Conservation (phyloP, 2,888 invertebrate genomes). For the Exephanes ischioxanthus region DNA sequence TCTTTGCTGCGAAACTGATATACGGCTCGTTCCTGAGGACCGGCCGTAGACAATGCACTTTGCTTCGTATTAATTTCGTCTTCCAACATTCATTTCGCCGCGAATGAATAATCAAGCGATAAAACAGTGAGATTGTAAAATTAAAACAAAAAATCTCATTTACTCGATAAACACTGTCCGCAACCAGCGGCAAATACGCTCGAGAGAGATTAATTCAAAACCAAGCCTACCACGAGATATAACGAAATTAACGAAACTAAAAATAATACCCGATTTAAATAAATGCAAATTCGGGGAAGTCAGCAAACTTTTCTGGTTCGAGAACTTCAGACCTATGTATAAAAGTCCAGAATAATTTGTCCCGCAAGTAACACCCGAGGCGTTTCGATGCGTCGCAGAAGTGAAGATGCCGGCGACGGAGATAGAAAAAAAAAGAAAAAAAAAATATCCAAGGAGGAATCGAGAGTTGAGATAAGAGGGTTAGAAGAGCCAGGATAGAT, state of each 20-base stretch:
- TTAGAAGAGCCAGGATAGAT: not conserved
- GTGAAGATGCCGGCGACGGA: not conserved
- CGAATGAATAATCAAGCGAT: constrained; percentile 5
- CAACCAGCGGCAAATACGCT: not conserved
- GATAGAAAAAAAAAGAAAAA: not conserved
- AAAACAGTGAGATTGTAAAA: not conserved
- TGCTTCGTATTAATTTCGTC: not conserved
- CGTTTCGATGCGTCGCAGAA: not conserved
- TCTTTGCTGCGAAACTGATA: not conserved
- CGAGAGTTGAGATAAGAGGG: not conserved
- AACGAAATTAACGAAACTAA: constrained; percentile 12
- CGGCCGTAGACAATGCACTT: not conserved
- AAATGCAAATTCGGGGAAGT: constrained; percentile 14
- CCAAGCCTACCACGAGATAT: not conserved
- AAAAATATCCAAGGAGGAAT: not conserved
- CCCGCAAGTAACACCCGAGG: not conserved
- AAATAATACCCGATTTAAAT: constrained; percentile 20
- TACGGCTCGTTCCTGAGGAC: not conserved
- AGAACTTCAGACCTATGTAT: not conserved
- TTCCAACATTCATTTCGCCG: not conserved
- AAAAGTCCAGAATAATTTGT: constrained; percentile 1
- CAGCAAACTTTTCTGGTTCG: not conserved
- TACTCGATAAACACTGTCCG: not conserved
- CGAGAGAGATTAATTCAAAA: too few species aligned
- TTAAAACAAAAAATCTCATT: not conserved